These are phyloP conservation scores for Drosophila nasuta DNA, from an alignment of 1,140 invertebrate genomes.

Conservation along the genomic window DNA sequence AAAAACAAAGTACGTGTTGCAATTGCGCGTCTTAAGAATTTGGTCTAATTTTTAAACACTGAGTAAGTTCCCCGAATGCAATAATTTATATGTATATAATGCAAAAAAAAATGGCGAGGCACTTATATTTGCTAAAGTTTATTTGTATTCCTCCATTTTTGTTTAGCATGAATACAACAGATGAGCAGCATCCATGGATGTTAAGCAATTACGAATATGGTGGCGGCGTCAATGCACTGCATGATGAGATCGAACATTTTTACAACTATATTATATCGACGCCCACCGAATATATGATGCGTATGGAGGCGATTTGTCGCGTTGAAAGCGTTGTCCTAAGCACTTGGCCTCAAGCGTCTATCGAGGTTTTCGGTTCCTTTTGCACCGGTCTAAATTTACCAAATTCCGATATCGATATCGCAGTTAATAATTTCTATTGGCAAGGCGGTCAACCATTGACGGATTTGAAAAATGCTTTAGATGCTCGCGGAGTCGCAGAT, in stretches of 20 bases:
- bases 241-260: conserved; percentile 64
- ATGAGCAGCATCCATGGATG: conserved; percentile 40
- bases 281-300: conserved; percentile 51
- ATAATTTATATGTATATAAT: neutral
- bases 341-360: conserved; percentile 49
- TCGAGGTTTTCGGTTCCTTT: conserved; percentile 64
- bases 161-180: conserved; percentile 10
- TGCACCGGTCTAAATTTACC: conserved; percentile 60
- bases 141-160: too few relatives aligned
- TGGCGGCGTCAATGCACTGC: conserved; percentile 47
- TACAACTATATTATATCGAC: conserved; percentile 57
- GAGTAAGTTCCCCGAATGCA: neutral
- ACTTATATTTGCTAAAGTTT: too few relatives aligned
- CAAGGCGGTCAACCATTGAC: conserved; percentile 27
- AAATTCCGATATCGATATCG: conserved; percentile 60
- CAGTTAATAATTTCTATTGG: conserved; percentile 35
- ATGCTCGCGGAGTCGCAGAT: conserved; percentile 38
- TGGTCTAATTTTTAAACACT: neutral
- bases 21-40: conserved; percentile 1
- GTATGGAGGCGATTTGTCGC: conserved; percentile 42
- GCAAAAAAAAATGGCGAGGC: too few relatives aligned
- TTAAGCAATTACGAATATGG: conserved; percentile 44
- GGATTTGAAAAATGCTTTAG: conserved; percentile 41
- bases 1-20: conserved; percentile 34
- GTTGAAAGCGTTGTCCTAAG: conserved; percentile 46